Evolutionary conservation across 2,888 invertebrate genomes (phyloP).

Genomic region (Diachrysia chrysitis): DNA sequence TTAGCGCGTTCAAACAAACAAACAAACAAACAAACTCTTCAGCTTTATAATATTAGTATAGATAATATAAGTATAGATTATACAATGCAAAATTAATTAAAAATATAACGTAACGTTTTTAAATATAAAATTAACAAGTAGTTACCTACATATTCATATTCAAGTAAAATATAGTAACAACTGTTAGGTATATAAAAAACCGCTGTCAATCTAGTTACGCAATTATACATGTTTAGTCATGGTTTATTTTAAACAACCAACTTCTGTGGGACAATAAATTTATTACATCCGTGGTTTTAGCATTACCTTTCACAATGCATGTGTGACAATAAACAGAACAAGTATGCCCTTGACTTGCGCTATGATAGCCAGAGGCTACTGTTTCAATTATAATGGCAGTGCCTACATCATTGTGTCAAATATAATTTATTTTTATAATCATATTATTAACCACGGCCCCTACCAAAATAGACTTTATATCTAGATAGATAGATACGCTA

Average conservation of each 20-base stretch:
- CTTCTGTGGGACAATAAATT: slow-evolving; percentile 2
- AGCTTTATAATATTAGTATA: too few relatives aligned
- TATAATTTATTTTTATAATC: slow-evolving; percentile 35
- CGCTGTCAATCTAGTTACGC: background rate
- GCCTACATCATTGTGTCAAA: slow-evolving; percentile 34
- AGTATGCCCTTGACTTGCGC: slow-evolving; percentile 38
- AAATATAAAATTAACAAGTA: too few relatives aligned
- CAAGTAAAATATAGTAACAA: too few relatives aligned
- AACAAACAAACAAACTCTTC: too few relatives aligned
- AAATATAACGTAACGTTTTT: too few relatives aligned
- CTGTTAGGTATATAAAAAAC: too few relatives aligned
- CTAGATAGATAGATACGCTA: background rate
- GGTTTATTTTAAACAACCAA: background rate
- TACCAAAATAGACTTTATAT: slow-evolving; percentile 11
- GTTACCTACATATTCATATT: too few relatives aligned
- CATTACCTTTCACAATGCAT: slow-evolving; percentile 2
- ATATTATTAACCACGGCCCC: slow-evolving; percentile 18
- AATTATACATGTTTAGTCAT: background rate
- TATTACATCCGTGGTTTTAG: background rate
- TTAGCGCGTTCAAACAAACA: too few relatives aligned
- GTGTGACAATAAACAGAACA: slow-evolving; percentile 14
- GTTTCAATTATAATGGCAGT: slow-evolving; percentile 30
- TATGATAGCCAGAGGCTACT: slow-evolving; percentile 30
- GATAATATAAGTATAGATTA: too few relatives aligned
- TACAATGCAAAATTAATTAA: too few relatives aligned